phyloP scores from a whole-genome alignment of 2,797 vertebrate genomes.

The Tragelaphus oryx region DNA sequence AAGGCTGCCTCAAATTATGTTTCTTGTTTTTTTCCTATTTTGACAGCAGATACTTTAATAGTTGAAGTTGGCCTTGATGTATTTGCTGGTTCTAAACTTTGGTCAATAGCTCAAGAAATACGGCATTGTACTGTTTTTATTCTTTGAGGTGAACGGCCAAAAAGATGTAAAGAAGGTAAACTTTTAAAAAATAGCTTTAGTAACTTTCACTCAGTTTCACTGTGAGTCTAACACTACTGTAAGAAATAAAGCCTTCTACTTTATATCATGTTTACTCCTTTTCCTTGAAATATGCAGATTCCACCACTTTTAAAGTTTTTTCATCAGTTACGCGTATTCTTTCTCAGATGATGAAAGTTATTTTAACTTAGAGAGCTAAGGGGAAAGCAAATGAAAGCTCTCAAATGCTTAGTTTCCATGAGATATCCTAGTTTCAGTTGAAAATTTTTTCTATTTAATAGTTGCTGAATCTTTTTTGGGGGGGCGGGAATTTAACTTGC shows the following conservation, averaged over 20 bases:
- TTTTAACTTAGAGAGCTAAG: not conserved
- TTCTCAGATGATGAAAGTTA: not conserved
- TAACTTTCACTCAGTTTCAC: not conserved
- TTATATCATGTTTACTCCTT: not conserved
- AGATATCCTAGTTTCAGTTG: not conserved
- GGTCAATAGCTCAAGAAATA: not conserved
- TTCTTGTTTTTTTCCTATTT: not conserved
- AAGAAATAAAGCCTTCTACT: not conserved
- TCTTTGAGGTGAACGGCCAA: not conserved
- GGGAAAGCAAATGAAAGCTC: slow-evolving; percentile 3
- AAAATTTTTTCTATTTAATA: not conserved
- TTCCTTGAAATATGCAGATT: not conserved
- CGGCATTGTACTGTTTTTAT: slow-evolving; percentile 18
- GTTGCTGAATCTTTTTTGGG: not conserved
- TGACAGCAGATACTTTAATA: slow-evolving; percentile 11
- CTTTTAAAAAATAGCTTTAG: not conserved
- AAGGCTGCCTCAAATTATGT: not conserved
- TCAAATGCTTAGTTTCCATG: not conserved
- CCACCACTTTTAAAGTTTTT: not conserved
- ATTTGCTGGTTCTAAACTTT: slow-evolving; percentile 25
- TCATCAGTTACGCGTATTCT: not conserved
- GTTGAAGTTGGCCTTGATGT: not conserved
- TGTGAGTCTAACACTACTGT: not conserved
- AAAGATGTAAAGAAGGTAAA: not conserved
- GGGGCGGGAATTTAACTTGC: not conserved